Conservation (phyloP, 2,888 invertebrate species). For the Pherbina coryleti region DNA sequence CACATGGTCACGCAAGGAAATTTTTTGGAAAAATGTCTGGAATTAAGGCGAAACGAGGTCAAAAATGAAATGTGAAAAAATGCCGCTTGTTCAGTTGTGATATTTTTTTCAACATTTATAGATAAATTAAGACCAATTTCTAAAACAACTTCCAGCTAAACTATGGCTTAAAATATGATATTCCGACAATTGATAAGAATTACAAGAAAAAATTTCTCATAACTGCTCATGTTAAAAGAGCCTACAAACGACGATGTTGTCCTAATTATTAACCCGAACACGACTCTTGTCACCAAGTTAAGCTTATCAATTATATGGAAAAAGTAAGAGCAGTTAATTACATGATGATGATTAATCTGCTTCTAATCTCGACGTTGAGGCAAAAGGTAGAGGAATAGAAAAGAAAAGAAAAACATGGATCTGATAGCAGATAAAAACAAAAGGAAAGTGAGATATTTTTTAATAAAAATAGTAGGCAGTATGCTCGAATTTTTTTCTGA, state of each 20-base stretch:
- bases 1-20: background rate
- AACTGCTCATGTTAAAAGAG: background rate
- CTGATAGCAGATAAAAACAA: background rate
- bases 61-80: background rate
- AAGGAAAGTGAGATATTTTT: background rate
- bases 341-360: background rate
- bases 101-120: background rate
- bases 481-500: background rate
- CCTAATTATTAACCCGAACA: background rate
- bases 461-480: background rate
- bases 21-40: background rate
- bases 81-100: background rate
- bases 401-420: background rate
- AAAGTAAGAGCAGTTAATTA: slow-evolving; percentile 9
- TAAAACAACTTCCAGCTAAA: background rate
- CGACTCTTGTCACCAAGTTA: background rate
- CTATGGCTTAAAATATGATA: background rate
- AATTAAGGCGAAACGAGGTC: background rate
- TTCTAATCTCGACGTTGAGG: background rate
- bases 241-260: background rate
- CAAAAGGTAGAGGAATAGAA: background rate
- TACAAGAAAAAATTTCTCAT: slow-evolving; percentile 25
- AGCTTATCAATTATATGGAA: background rate
- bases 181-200: background rate
- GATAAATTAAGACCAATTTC: background rate